Evolutionary conservation across 2,888 invertebrate species (phyloP).

Genomic region (Rhagophthalmus giganteus): DNA sequence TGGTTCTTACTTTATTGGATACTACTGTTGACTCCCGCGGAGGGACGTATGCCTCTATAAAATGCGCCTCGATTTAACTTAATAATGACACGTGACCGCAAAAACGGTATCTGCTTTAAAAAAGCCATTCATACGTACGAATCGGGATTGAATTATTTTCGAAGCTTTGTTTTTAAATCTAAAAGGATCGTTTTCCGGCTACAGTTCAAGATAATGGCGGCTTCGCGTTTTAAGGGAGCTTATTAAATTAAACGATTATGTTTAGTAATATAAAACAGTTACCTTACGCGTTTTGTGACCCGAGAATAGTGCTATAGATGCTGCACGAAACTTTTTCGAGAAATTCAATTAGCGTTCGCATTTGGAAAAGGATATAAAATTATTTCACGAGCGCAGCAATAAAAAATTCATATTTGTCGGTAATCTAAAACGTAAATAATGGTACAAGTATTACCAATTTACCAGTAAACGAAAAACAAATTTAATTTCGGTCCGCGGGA

Average conservation of each 20-base stretch:
- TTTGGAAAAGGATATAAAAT: constrained; percentile 6
- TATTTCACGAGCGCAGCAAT: constrained; percentile 9
- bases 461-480: constrained; percentile 41
- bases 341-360: constrained; percentile 13
- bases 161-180: too few relatives aligned
- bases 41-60: constrained; percentile 24
- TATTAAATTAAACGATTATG: too few relatives aligned
- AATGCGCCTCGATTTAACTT: constrained; percentile 21
- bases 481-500: constrained; percentile 50
- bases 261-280: too few relatives aligned
- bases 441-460: constrained; percentile 27
- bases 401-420: constrained; percentile 16
- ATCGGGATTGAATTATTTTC: too few relatives aligned
- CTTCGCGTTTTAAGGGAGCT: neutral
- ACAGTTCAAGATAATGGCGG: neutral
- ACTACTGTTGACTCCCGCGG: constrained; percentile 14
- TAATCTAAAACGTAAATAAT: constrained; percentile 23
- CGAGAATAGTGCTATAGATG: too few relatives aligned
- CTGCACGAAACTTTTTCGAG: too few relatives aligned
- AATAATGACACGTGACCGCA: constrained; percentile 23
- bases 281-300: too few relatives aligned
- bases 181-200: too few relatives aligned
- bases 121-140: too few relatives aligned
- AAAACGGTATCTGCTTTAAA: too few relatives aligned
- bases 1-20: constrained; percentile 15